A percentile compares a stretch with the other conserved stretches of the same genome.
Conservation (phyloP, 2,113 vertebrate genomes). For the Tor tambroides region DNA sequence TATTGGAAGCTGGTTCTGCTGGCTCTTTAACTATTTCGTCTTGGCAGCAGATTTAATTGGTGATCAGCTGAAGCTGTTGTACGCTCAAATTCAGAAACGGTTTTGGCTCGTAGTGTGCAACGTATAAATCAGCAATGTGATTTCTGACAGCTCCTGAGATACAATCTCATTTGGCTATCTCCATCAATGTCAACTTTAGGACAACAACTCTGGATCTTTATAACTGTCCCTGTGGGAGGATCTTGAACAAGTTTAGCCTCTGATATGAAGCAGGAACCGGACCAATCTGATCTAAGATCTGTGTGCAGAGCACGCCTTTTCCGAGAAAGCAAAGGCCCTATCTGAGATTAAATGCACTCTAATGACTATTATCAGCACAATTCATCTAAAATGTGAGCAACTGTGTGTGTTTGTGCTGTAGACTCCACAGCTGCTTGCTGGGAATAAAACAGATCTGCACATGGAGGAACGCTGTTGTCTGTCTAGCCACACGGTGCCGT, state of each 20-base stretch:
- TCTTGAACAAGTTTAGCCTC: slow-evolving; percentile 7
- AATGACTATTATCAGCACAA: slow-evolving; percentile 42
- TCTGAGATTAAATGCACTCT: slow-evolving; percentile 39
- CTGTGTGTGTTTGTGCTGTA: slow-evolving; percentile 24
- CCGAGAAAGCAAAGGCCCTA: neutral
- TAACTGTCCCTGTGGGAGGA: slow-evolving; percentile 8
- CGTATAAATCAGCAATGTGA: slow-evolving; percentile 1
- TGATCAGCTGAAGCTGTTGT: neutral
- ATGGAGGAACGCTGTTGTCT: slow-evolving; percentile 31
- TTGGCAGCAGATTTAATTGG: neutral
- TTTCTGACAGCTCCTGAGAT: neutral
- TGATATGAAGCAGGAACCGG: slow-evolving; percentile 13
- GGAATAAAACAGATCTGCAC: slow-evolving; percentile 36
- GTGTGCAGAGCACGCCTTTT: neutral
- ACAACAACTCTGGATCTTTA: slow-evolving; percentile 29
- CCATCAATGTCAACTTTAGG: slow-evolving; percentile 10
- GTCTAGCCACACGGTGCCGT: slow-evolving; percentile 52
- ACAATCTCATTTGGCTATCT: neutral
- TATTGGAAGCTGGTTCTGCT: neutral
- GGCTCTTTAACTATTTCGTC: neutral
- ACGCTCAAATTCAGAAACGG: neutral
- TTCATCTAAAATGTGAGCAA: slow-evolving; percentile 28
- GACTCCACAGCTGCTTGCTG: slow-evolving; percentile 44
- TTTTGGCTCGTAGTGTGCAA: neutral
- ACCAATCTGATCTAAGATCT: slow-evolving; percentile 30